Evolutionary conservation across 1,140 invertebrate species (phyloP).

Genomic region (Subanguina moxae): DNA sequence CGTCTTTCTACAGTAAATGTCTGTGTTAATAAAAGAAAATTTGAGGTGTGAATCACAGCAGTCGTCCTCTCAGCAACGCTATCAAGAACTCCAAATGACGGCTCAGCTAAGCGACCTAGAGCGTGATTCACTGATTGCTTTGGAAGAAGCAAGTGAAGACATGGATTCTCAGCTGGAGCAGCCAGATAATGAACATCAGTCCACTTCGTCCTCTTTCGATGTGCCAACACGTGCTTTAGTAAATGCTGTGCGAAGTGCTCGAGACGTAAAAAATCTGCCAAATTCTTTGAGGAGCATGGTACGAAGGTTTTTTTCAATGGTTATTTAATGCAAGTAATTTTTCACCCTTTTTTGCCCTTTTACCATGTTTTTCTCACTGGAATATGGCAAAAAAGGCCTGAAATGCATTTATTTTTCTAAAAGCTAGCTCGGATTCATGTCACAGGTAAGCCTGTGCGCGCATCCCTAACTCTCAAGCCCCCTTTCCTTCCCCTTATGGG

Average conservation of each 20-base stretch:
- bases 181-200: background rate
- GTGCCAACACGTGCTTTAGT: slow-evolving; percentile 19
- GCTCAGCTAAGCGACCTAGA: slow-evolving; percentile 13
- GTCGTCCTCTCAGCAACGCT: background rate
- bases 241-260: slow-evolving; percentile 16
- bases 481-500: too few species aligned
- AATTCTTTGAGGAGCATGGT: background rate
- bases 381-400: too few species aligned
- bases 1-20: background rate
- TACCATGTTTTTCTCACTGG: too few species aligned
- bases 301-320: background rate
- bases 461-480: too few species aligned
- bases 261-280: background rate
- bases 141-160: slow-evolving; percentile 8
- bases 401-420: too few species aligned
- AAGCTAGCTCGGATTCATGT: too few species aligned
- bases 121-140: background rate
- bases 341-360: too few species aligned
- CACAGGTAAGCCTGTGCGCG: too few species aligned
- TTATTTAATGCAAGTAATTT: background rate
- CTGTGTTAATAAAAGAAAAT: background rate
- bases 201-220: slow-evolving; percentile 3
- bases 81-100: background rate
- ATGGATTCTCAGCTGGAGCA: background rate
- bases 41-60: slow-evolving; percentile 12